Evolutionary conservation across 2,888 invertebrate species (phyloP).

Genomic region (Parelbella ahira): DNA sequence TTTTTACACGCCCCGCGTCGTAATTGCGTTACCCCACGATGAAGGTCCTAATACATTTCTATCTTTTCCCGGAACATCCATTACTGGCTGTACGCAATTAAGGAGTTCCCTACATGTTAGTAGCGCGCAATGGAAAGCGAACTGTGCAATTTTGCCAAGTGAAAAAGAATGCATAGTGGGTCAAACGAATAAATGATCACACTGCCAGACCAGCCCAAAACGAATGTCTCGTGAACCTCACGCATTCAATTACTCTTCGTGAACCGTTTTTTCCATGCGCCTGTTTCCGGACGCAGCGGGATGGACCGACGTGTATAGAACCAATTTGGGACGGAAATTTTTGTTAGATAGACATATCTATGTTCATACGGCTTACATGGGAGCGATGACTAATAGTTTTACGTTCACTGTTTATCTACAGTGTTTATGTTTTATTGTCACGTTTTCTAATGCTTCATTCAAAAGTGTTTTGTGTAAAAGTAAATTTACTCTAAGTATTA

Average conservation of each 20-base stretch:
- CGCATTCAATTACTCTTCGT: conserved; percentile 45
- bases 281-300: conserved; percentile 31
- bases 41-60: neutral
- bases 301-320: conserved; percentile 30
- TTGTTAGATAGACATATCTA: conserved; percentile 25
- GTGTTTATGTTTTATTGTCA: no score
- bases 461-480: no score
- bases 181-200: conserved; percentile 37
- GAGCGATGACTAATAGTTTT: conserved; percentile 10
- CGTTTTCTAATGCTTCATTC: no score
- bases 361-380: conserved; percentile 11
- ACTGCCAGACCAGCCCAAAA: conserved; percentile 36
- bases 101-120: neutral
- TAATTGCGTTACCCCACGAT: conserved; percentile 34
- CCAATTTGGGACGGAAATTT: conserved; percentile 31
- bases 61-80: conserved; percentile 17
- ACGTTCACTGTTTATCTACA: neutral
- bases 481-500: no score
- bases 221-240: conserved; percentile 45
- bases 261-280: conserved; percentile 35
- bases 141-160: neutral
- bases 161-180: conserved; percentile 24
- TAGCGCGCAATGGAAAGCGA: conserved; percentile 18
- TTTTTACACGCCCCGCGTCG: conserved; percentile 43
- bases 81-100: conserved; percentile 11